A percentile compares a stretch with the other conserved stretches of the same genome.
These are phyloP conservation scores for Odobenus rosmarus DNA, from an alignment of 2,113 vertebrate genomes.

Conservation along the genomic window DNA sequence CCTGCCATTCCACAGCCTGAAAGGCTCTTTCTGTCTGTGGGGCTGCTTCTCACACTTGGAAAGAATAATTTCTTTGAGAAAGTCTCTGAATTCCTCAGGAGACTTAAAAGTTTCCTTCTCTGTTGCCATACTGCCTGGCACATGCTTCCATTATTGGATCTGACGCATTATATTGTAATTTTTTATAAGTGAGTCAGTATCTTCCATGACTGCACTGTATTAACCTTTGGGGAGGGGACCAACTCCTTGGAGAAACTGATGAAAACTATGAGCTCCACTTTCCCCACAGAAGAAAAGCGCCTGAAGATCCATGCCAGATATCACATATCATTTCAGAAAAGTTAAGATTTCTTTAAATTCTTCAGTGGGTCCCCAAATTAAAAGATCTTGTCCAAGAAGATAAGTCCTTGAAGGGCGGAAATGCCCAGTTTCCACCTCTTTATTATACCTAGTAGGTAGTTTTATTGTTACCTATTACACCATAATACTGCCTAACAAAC, in stretches of 20 bases:
- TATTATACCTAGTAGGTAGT: neutral
- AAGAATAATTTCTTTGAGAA: slow-evolving; percentile 5
- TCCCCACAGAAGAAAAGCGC: neutral
- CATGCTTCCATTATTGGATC: neutral
- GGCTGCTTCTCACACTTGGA: neutral
- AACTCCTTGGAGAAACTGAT: neutral
- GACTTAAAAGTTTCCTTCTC: neutral
- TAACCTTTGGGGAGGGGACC: neutral
- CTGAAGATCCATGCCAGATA: neutral
- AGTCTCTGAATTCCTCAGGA: neutral
- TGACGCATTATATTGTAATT: neutral
- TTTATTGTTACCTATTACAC: neutral
- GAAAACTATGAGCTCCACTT: neutral
- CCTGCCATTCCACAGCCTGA: neutral
- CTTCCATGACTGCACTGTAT: neutral
- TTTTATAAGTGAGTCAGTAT: neutral
- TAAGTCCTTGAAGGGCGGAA: neutral
- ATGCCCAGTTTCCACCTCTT: neutral
- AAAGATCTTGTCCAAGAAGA: neutral
- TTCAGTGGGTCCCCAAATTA: neutral
- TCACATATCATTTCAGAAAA: neutral
- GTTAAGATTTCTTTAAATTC: neutral
- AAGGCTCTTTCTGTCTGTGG: neutral
- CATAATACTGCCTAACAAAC: neutral
- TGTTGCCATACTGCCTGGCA: no score